Percentiles rank a stretch among this genome's conserved stretches.
Evolutionary conservation across 1,140 invertebrate genomes (phyloP).

Genomic region (Apocrypta bakeri): DNA sequence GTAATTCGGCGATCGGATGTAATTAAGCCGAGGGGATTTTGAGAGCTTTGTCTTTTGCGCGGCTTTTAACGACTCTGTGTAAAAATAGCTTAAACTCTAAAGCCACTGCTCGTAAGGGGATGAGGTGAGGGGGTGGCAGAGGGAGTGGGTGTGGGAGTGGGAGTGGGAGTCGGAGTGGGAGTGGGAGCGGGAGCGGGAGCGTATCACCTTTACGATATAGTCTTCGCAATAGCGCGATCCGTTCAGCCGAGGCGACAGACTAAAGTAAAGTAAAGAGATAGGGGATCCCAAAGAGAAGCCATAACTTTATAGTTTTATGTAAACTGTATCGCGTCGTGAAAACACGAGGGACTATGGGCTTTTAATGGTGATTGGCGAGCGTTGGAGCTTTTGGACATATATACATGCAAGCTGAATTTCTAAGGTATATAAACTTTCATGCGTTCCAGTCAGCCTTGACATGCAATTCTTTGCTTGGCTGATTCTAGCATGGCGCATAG

Average conservation of each 20-base stretch:
- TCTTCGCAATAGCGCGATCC: conserved; percentile 39
- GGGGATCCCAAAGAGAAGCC: neutral
- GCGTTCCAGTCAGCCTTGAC: conserved; percentile 49
- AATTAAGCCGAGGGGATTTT: conserved; percentile 56
- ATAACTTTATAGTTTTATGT: conserved; percentile 53
- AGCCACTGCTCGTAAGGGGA: neutral
- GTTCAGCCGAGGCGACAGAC: neutral
- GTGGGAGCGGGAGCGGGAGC: too few relatives aligned
- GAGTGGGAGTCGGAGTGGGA: too few relatives aligned
- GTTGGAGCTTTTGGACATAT: conserved; percentile 39
- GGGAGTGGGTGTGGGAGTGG: too few relatives aligned
- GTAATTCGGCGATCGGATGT: conserved; percentile 63
- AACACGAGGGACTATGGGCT: conserved; percentile 33
- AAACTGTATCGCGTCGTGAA: conserved; percentile 51
- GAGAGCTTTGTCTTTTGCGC: conserved; percentile 59
- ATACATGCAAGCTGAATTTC: conserved; percentile 30
- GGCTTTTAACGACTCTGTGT: conserved; percentile 62
- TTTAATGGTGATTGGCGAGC: conserved; percentile 54
- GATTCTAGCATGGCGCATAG: neutral
- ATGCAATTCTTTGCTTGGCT: conserved; percentile 52
- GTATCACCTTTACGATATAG: conserved; percentile 39
- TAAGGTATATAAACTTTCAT: conserved; percentile 47
- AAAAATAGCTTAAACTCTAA: conserved; percentile 54
- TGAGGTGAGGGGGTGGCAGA: too few relatives aligned
- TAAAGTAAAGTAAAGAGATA: neutral